Base-by-base conservation (phyloP, 2,797 vertebrate species). In the Clamator glandarius region DNA sequence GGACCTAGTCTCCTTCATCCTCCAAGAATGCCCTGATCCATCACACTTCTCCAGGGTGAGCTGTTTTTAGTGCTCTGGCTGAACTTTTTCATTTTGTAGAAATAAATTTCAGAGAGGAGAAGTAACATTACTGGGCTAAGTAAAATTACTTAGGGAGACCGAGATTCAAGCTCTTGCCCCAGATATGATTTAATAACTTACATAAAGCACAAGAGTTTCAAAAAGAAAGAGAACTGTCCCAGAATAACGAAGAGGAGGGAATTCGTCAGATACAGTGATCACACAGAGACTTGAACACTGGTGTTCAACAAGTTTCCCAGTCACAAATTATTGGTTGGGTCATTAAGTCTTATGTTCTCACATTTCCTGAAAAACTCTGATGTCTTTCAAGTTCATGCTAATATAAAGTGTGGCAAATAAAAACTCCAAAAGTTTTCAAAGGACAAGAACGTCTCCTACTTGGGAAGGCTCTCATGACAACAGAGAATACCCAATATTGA, bases 181-280 rank as follows among this genome's bases (percentile, higher is more conserved):
- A 96, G 91, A 93, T 95, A 92, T 4, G 2, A 80, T 59, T 85
- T 91, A 95, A 95, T 90, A 95, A 90, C 85, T 86, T 95, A 55
- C 7, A 62, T 81, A 95, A 94, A 90, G 41, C n/a, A 75, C 26
- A 90, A 77, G 5, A 54, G 13, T 84, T 94, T 87, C 75, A 59
- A 64, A 85, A 92, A 19, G 36, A 93, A 90, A 90, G 35, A 93
- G 74, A 89, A 91, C 7, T 11, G 54, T 29, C 42, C 66, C 50
- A 91, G 59, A 91, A 89, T 46, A 93, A 91, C 41, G 7, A 84
- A 76, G 7, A 93, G 28, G 21, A 76, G 2, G 17, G 50, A 93
- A 85, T 80, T 92, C 25, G 79, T 66, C 42, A 35, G 18, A 36
- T 28, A 36, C 8, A 85, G 9, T 39, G 33, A 80, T 42, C 28